These are phyloP conservation scores for Dendropsophus ebraccatus DNA, from an alignment of 2,113 vertebrate species.

Conservation along the genomic window DNA sequence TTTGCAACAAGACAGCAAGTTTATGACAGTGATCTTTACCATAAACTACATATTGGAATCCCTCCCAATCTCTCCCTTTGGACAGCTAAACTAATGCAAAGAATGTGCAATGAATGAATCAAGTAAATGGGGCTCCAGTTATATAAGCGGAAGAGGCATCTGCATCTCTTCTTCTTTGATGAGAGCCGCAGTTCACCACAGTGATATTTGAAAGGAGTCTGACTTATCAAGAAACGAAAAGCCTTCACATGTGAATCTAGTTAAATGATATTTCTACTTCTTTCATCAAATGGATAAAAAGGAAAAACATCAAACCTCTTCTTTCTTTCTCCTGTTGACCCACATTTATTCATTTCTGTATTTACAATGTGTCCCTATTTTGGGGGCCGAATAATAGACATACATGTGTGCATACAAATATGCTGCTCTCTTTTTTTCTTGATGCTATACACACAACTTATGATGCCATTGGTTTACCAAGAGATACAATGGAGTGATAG, in stretches of 20 bases:
- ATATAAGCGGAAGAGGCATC: constrained; percentile 34
- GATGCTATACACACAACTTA: not conserved
- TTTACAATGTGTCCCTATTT: not conserved
- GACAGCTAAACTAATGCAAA: constrained; percentile 41
- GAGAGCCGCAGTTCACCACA: not conserved
- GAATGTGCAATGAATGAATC: constrained; percentile 26
- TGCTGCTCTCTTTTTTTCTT: too few species aligned
- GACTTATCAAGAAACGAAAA: constrained; percentile 10
- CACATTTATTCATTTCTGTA: not conserved
- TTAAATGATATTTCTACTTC: constrained; percentile 8
- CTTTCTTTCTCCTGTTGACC: not conserved
- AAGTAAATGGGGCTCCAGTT: not conserved
- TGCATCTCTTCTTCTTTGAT: constrained; percentile 21
- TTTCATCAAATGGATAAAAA: constrained; percentile 12
- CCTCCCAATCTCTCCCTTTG: constrained; percentile 38
- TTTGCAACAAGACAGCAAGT: constrained; percentile 39
- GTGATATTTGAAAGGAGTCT: constrained; percentile 1
- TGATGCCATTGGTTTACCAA: not conserved
- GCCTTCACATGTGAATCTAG: constrained; percentile 14
- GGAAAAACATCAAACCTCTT: not conserved
- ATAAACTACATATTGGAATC: constrained; percentile 48
- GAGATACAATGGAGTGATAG: too few species aligned
- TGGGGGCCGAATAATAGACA: not conserved
- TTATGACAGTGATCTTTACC: constrained; percentile 52
- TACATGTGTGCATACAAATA: not conserved